Percentiles rank a stretch among this genome's conserved stretches.
Conservation (phyloP, 2,113 vertebrate species). For the Prionailurus viverrinus region DNA sequence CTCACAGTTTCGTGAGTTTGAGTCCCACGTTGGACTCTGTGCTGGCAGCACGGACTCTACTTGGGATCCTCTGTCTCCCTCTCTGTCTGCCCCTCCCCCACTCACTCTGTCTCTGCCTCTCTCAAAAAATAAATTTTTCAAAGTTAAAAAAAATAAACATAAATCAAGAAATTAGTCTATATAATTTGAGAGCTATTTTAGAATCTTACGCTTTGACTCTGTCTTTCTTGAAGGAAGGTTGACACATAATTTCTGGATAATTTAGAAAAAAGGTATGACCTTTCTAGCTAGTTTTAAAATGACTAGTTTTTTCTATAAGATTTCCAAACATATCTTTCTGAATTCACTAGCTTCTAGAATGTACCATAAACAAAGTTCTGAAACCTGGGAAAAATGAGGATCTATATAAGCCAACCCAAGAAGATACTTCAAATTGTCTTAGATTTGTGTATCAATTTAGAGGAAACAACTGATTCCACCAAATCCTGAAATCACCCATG, state of each 20-base stretch:
- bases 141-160: neutral
- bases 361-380: neutral
- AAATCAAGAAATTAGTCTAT: conserved; percentile 9
- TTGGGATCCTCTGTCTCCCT: too few relatives aligned
- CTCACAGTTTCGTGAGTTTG: too few relatives aligned
- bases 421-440: neutral
- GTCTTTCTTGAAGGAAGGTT: neutral
- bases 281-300: conserved; percentile 37
- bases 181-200: neutral
- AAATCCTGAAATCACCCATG: neutral
- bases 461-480: neutral
- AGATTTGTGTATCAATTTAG: neutral
- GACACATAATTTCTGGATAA: conserved; percentile 32
- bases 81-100: too few relatives aligned
- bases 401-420: neutral
- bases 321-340: neutral
- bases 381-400: neutral
- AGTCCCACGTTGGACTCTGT: too few relatives aligned
- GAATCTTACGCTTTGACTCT: neutral
- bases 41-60: too few relatives aligned
- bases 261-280: neutral
- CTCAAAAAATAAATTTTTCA: too few relatives aligned
- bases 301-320: neutral
- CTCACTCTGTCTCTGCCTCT: too few relatives aligned
- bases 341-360: conserved; percentile 40